Evolutionary conservation across 2,113 vertebrate genomes (phyloP), one percentile per base, ranked within the genome.

Genomic region (Ceuthmochares aereus): DNA sequence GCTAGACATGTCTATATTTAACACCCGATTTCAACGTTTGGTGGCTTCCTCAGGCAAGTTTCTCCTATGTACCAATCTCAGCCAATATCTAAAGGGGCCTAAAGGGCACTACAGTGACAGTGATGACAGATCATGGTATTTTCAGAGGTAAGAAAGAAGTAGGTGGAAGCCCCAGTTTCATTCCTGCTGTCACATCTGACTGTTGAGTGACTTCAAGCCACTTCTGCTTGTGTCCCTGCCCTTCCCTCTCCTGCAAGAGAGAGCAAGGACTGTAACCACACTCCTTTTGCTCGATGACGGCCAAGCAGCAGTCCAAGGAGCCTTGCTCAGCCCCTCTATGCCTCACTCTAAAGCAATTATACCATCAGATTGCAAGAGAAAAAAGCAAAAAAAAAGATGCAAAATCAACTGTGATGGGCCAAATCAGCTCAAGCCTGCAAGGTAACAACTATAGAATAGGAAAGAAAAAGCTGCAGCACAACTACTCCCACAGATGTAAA

Each of bases 1-100:
- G 30, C 42, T 83, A 93, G 66, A 94, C 67, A 68, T 40, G 58
- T 66, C 87, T 78, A 10, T 43, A 93, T 96, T 89, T 59, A 88
- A 93, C 51, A 69, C 52, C 32, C 13, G 55, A 55, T 89, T 88
- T 77, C 89, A 88, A 8, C 9, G 45, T 54, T 29, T 58, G 22
- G 32, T 76, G 45, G 69, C 91, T 95, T 95, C 66, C 81, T 89
- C 64, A 26, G 16, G 59, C 60, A 47, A 23, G 19, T 68, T 34
- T 94, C 59, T 72, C 89, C 52, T 36, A 66, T 2, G 7, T 16
- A 68, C 20, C n/a, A 36, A 55, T 43, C 63, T 49, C 66, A 66
- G 34, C 6, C 26, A 25, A 2, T 40, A 62, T 9, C 64, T 55
- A 34, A 85, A 90, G 30, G 36, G 72, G 54, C 37, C 36, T 72